These are phyloP conservation scores for Equus przewalskii DNA, from an alignment of 2,113 vertebrate genomes.

Conservation along the genomic window DNA sequence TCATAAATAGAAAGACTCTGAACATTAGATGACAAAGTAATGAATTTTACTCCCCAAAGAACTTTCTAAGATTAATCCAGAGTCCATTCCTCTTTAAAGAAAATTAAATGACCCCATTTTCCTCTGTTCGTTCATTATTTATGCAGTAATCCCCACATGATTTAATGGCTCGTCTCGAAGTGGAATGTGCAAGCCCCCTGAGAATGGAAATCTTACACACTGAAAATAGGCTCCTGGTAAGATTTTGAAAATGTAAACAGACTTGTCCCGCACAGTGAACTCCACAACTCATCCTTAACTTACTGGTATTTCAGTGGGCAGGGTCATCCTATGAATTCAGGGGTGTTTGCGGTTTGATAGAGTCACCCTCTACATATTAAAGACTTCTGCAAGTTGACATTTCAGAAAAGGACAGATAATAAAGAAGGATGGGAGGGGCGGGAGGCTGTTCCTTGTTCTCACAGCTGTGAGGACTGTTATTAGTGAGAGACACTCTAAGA, in stretches of 20 bases:
- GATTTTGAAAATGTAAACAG: neutral
- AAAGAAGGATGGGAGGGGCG: neutral
- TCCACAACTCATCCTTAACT: neutral
- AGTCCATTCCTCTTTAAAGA: constrained; percentile 60
- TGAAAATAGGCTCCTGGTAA: neutral
- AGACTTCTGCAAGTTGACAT: constrained; percentile 69
- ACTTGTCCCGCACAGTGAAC: neutral
- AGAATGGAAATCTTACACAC: constrained; percentile 2
- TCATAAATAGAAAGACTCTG: neutral
- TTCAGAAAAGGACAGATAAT: neutral
- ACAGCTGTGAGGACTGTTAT: neutral
- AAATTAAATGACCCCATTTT: constrained; percentile 73
- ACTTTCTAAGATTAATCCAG: constrained; percentile 61
- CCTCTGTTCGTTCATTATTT: constrained; percentile 64
- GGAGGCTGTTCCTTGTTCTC: neutral
- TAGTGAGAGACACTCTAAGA: constrained; percentile 59
- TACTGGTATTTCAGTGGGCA: constrained; percentile 31
- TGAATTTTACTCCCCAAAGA: constrained; percentile 31
- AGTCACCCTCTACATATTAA: constrained; percentile 50
- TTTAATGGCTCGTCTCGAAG: constrained; percentile 50
- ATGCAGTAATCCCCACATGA: constrained; percentile 53
- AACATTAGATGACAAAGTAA: constrained; percentile 26
- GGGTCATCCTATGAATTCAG: neutral
- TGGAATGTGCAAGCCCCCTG: neutral
- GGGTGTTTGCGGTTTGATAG: neutral